Percentiles rank a stretch among this genome's conserved stretches.
Evolutionary conservation across 2,888 invertebrate genomes (phyloP).

Genomic region (Drosophila melanosoma): DNA sequence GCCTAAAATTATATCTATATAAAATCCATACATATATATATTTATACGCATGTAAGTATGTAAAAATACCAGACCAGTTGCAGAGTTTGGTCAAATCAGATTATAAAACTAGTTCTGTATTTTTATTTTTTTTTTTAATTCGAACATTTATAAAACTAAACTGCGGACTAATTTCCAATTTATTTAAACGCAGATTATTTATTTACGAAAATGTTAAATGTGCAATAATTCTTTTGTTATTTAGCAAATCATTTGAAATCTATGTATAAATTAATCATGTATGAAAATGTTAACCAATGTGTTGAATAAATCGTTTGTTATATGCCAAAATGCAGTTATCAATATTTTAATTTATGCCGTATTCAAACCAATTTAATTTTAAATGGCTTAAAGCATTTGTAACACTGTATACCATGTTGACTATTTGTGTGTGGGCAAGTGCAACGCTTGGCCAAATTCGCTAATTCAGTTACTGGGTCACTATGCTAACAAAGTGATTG

Average conservation of each 20-base stretch:
- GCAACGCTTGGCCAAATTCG: conserved; percentile 15
- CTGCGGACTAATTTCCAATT: background rate
- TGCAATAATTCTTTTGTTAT: background rate
- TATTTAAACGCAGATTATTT: background rate
- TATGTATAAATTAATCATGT: background rate
- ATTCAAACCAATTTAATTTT: background rate
- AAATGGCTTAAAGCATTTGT: conserved; percentile 6
- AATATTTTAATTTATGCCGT: background rate
- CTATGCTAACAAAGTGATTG: conserved; percentile 26
- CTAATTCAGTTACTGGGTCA: conserved; percentile 57
- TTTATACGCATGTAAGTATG: background rate
- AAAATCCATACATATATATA: background rate
- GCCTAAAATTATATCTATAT: background rate
- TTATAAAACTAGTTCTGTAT: background rate
- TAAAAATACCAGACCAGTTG: background rate
- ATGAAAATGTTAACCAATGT: background rate
- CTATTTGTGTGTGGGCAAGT: background rate
- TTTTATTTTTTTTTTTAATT: background rate
- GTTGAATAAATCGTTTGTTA: background rate
- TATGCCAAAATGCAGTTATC: background rate
- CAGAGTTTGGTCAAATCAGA: background rate
- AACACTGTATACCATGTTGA: background rate
- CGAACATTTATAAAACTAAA: background rate
- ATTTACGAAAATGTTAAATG: background rate
- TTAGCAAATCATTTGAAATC: background rate